Percentiles rank a stretch among this genome's conserved stretches.
phyloP scores from a whole-genome alignment of 2,113 vertebrate species.

The Caretta caretta region DNA sequence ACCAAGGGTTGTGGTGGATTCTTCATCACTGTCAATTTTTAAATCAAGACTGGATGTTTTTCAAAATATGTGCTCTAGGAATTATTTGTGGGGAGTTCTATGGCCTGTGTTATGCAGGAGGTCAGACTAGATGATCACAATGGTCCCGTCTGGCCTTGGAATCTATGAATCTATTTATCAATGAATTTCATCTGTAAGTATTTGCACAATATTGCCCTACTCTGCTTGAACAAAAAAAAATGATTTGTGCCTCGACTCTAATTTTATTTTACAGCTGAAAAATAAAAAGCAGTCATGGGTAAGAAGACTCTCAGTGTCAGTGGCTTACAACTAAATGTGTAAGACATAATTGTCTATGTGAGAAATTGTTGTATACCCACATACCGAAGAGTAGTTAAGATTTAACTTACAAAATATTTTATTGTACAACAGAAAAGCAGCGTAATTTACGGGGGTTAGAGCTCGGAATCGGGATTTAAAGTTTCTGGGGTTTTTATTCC shows the following conservation, averaged over 20 bases:
- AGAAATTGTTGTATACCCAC: neutral
- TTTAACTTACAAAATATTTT: neutral
- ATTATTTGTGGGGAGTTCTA: neutral
- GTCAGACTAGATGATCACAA: neutral
- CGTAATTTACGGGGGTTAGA: neutral
- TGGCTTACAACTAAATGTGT: slow-evolving; percentile 37
- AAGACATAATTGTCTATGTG: neutral
- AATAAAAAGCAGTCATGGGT: slow-evolving; percentile 6
- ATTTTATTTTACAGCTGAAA: slow-evolving; percentile 45
- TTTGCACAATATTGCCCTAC: neutral
- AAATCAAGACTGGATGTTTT: neutral
- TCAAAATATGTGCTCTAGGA: neutral
- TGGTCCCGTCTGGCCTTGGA: neutral
- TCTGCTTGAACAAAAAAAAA: neutral
- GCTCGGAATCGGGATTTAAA: neutral
- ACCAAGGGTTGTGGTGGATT: neutral
- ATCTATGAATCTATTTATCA: neutral
- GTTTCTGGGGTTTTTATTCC: neutral
- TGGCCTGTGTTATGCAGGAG: neutral
- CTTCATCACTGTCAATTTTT: neutral
- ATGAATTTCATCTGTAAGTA: neutral
- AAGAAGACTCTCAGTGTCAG: slow-evolving; percentile 21
- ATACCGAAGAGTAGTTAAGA: neutral
- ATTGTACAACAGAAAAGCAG: neutral
- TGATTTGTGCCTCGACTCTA: neutral